Conservation (phyloP, 2,888 invertebrate species). For the Rhagonycha fulva region DNA sequence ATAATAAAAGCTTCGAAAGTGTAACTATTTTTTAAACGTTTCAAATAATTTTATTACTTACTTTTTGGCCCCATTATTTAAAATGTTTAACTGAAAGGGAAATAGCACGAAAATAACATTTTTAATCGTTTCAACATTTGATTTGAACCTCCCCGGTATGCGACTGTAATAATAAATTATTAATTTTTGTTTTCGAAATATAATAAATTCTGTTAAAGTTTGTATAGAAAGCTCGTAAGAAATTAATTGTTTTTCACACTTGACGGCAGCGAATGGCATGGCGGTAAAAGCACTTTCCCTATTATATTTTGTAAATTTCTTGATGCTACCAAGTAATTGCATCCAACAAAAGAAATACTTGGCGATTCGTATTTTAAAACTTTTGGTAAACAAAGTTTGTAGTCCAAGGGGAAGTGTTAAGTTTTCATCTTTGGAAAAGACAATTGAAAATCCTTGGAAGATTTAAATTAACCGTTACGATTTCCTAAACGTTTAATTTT, state of each 20-base stretch:
- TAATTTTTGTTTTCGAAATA: neutral
- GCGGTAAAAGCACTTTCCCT: slow-evolving; percentile 15
- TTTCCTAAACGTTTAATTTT: neutral
- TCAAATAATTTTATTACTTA: neutral
- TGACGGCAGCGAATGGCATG: slow-evolving; percentile 6
- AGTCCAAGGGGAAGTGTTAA: neutral
- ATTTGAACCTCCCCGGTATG: no score
- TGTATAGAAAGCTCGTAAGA: slow-evolving; percentile 18
- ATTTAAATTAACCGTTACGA: neutral
- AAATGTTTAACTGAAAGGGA: neutral
- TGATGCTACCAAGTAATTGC: slow-evolving; percentile 2
- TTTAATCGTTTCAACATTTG: neutral
- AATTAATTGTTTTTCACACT: slow-evolving; percentile 23
- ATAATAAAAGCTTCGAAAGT: neutral
- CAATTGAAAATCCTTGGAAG: neutral
- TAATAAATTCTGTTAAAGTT: slow-evolving; percentile 1
- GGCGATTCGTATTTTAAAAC: neutral
- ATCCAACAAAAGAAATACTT: neutral
- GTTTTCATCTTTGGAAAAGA: neutral
- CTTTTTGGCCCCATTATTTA: neutral
- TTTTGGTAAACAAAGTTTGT: neutral
- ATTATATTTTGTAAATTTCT: slow-evolving; percentile 17
- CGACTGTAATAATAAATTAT: neutral
- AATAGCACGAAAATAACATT: neutral
- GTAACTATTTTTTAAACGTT: neutral